These are phyloP conservation scores for Synaphobranchus kaupii DNA, from an alignment of 2,797 vertebrate species.

Conservation along the genomic window DNA sequence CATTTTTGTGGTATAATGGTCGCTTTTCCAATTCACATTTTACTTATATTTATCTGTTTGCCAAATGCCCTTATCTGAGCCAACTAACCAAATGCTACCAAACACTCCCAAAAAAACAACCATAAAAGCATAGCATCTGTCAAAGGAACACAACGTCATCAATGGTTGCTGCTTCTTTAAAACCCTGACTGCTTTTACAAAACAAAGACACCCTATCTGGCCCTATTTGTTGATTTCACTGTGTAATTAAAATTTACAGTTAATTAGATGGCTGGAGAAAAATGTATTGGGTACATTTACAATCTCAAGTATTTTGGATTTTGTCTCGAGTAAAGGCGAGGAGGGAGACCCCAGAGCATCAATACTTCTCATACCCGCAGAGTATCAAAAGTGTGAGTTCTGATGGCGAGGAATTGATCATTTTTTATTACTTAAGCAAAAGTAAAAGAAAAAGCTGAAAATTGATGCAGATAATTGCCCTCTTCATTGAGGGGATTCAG, in stretches of 20 bases:
- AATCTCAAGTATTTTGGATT: background rate
- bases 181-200: background rate
- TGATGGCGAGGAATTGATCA: background rate
- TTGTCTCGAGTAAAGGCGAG: background rate
- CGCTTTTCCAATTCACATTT: background rate
- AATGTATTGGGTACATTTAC: background rate
- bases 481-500: background rate
- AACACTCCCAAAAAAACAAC: background rate
- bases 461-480: background rate
- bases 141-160: background rate
- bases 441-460: background rate
- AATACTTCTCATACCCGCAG: background rate
- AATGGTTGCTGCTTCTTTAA: background rate
- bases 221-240: constrained; percentile 12
- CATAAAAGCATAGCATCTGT: background rate
- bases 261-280: constrained; percentile 16
- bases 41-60: background rate
- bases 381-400: background rate
- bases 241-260: background rate
- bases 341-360: background rate
- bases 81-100: background rate
- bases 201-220: background rate
- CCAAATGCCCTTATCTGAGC: background rate
- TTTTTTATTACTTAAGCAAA: background rate
- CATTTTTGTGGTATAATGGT: background rate